Base-by-base conservation (phyloP, 2,113 vertebrate genomes). In the Tauraco erythrolophus region DNA sequence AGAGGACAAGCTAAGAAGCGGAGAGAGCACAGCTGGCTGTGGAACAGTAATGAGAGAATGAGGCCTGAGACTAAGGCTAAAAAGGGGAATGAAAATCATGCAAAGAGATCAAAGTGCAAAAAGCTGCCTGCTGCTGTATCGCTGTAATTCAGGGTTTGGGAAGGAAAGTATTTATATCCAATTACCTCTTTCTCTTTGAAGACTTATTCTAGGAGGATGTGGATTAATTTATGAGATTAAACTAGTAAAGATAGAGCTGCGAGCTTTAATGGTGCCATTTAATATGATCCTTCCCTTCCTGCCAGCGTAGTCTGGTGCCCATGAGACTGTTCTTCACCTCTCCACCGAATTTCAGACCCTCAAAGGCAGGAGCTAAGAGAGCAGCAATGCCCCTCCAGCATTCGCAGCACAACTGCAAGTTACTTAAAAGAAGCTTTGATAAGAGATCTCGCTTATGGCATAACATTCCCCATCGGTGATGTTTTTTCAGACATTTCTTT, bases 221-320 rank as follows among this genome's bases (percentile, higher is more conserved):
- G 79, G 80, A 96, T 95, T 93, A 91, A 91, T 98, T 98, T 95
- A 96, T 94, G 92, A 98, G 95, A 81, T 95, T 86, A 97, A 96
- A 95, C 92, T 95, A 92, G 91, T 83, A 87, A 96, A 96, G 93
- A 95, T 24, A 79, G 83, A 96, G 89, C 64, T 7, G 37, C 8
- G 56, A 85, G 91, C 61, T 88, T 91, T 93, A 93, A 94, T 84
- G 78, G 65, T 70, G 58, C 85, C 92, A 94, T 94, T 96, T 96
- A 97, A 89, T 81, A 68, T 17, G 88, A 95, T 81, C 54, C 48
- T 79, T 79, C 70, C 71, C 57, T 96, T 93, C 81, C 91, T 75
- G 78, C 62, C 84, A 81, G 74, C 68, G 92, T 85, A 82, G 64
- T 93, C 92, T 51, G 90, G 60, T 70, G 41, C 43, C 58, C 7